Base-by-base conservation (phyloP, 1,140 invertebrate species). In the Drosophila subobscura region DNA sequence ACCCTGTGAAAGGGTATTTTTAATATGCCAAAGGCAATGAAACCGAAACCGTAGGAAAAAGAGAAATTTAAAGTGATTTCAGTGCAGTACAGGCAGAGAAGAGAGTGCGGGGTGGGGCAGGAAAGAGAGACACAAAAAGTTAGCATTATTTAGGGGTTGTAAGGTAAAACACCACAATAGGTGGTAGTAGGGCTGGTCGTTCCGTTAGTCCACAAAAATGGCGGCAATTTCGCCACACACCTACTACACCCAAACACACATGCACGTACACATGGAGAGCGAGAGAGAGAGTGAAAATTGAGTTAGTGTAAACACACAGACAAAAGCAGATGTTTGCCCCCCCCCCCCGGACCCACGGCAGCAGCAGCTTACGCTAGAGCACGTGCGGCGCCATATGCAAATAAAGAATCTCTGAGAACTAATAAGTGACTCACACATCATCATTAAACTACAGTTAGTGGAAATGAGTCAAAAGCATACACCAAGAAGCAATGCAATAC, bases 11-110 rank as follows among this genome's bases (percentile, higher is more conserved):
- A 37, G 33, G 10, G 33, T 37, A 37, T 10, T 10, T 10, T 10
- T 2, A 37, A 12, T 67, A 67, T 42, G 37, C 63, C 72, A 67
- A 53, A 67, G 64, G 59, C 68, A 85, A 86, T 86, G 83, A 86
- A 88, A 86, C 83, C 74, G 83, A 85, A 85, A 86, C 81, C 81
- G 77, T 86, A 67, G 44, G 67, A 77, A 71, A 80, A 50, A 84
- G 60, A 64, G 60, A 53, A 6, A 59, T 58, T 61, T 40, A 60
- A 50, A 37, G 41, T 42, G 25, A 40, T 51, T 41, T 37, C 33
- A 37, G 33, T 37, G 33, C 10, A 37, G 33, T 37, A 37, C 33
- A n/a, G 22, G 22, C 10, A n/a, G 44, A 42, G 29, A 25, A 50
- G 40, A 27, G 45, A 12, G 25, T n/a, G 23, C 25, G 10, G 49